Evolutionary conservation across 2,113 vertebrate species (phyloP).

Genomic region (Myiozetetes cayanensis): DNA sequence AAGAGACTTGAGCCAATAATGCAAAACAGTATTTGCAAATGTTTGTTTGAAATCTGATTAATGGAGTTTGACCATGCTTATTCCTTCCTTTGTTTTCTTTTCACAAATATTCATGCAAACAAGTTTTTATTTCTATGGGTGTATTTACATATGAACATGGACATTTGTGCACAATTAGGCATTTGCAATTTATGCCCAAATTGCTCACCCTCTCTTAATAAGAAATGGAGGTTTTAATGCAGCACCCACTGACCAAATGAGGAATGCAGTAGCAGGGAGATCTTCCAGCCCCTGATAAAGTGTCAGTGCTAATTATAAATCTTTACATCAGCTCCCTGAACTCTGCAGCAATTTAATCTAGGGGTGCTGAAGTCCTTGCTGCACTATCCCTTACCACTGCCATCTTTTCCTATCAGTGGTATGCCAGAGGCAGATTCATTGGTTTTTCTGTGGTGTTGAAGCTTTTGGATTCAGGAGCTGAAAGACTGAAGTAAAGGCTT

Average conservation of each 20-base stretch:
- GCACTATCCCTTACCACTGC: background rate
- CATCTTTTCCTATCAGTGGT: background rate
- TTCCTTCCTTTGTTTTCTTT: constrained; percentile 20
- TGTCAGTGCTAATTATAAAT: constrained; percentile 19
- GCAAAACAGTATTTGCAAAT: background rate
- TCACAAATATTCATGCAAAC: background rate
- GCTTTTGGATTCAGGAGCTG: background rate
- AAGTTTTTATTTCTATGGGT: background rate
- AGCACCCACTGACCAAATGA: background rate
- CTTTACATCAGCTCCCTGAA: constrained; percentile 30
- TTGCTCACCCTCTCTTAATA: background rate
- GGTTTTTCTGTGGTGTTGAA: background rate
- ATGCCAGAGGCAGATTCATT: background rate
- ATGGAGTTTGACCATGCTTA: background rate
- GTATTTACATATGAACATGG: background rate
- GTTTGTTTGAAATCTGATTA: constrained; percentile 13
- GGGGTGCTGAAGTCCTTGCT: background rate
- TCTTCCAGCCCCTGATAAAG: background rate
- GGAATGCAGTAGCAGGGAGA: background rate
- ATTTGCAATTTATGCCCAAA: background rate
- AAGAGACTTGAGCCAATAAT: background rate
- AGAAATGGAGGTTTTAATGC: background rate
- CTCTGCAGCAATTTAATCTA: constrained; percentile 7
- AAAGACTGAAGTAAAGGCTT: background rate
- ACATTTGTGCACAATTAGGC: background rate